Percentiles rank a stretch among this genome's conserved stretches.
Conservation (phyloP, 2,113 vertebrate species). For the Rutilus rutilus region DNA sequence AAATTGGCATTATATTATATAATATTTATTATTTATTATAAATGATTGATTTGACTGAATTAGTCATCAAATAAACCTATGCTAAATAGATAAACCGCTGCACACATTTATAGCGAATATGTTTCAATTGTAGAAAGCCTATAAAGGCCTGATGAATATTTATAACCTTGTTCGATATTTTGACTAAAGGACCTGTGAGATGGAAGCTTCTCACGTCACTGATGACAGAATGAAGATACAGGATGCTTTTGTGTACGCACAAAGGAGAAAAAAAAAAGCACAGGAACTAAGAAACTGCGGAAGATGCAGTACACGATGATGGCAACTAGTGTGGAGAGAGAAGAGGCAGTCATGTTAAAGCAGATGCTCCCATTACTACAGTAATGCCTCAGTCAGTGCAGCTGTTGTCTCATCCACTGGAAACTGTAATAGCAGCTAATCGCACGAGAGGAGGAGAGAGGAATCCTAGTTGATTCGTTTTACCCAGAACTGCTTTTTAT, state of each 20-base stretch:
- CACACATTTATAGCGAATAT: constrained; percentile 3
- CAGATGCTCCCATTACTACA: constrained; percentile 9
- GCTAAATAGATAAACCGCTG: constrained; percentile 3
- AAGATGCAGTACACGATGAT: background rate
- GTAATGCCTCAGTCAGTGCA: constrained; percentile 17
- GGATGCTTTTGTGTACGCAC: constrained; percentile 1
- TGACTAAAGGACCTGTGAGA: background rate
- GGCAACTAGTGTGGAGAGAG: constrained; percentile 12
- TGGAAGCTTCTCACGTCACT: background rate
- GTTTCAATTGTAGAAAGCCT: background rate
- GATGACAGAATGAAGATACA: constrained; percentile 18
- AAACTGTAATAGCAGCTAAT: constrained; percentile 23
- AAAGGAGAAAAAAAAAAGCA: background rate
- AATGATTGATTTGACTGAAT: background rate
- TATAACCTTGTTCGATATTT: constrained; percentile 15
- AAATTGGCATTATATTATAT: no score
- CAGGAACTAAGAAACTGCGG: background rate
- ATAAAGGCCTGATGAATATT: constrained; percentile 29
- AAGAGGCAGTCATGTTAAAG: background rate
- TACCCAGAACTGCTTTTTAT: background rate
- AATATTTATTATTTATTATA: no score
- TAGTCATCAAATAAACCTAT: constrained; percentile 2
- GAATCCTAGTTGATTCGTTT: constrained; percentile 6
- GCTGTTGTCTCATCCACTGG: constrained; percentile 13
- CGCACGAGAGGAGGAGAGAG: background rate